These are phyloP conservation scores for Cheumatopsyche charites DNA, from an alignment of 1,140 invertebrate genomes.

Conservation along the genomic window DNA sequence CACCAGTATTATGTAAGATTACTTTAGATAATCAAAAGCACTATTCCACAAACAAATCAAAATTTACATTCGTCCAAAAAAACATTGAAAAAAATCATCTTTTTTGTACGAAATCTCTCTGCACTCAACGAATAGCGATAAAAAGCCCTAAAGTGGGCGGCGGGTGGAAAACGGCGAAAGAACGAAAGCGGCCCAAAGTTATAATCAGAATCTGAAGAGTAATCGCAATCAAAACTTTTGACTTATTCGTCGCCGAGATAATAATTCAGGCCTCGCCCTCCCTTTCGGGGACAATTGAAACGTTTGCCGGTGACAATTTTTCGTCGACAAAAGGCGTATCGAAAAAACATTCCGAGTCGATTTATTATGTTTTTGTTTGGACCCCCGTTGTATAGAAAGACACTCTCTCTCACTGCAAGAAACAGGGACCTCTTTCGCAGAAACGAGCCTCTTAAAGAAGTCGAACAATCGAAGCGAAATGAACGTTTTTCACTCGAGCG, in stretches of 20 bases:
- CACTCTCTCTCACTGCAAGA: too few species aligned
- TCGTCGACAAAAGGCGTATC: slow-evolving; percentile 19
- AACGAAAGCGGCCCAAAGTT: slow-evolving; percentile 24
- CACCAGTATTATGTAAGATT: too few species aligned
- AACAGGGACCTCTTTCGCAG: not conserved
- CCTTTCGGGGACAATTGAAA: slow-evolving; percentile 21
- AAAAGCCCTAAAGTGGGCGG: not conserved
- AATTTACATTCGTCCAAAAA: not conserved
- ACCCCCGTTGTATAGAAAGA: not conserved
- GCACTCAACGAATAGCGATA: not conserved
- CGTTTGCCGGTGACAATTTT: slow-evolving; percentile 30
- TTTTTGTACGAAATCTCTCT: not conserved
- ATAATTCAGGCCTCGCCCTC: slow-evolving; percentile 16
- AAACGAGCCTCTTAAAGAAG: too few species aligned
- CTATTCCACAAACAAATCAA: too few species aligned
- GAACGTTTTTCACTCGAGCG: too few species aligned
- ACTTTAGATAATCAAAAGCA: too few species aligned
- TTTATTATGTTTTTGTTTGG: slow-evolving; percentile 27
- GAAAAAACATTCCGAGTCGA: slow-evolving; percentile 26
- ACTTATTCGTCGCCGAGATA: slow-evolving; percentile 28
- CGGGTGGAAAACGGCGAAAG: not conserved
- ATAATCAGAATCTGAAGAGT: slow-evolving; percentile 41
- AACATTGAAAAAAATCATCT: not conserved
- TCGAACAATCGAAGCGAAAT: too few species aligned
- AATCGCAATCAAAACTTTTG: slow-evolving; percentile 41